Percentiles rank a stretch among this genome's conserved stretches.
phyloP scores from a whole-genome alignment of 2,797 vertebrate species.

The Mus minutoides region DNA sequence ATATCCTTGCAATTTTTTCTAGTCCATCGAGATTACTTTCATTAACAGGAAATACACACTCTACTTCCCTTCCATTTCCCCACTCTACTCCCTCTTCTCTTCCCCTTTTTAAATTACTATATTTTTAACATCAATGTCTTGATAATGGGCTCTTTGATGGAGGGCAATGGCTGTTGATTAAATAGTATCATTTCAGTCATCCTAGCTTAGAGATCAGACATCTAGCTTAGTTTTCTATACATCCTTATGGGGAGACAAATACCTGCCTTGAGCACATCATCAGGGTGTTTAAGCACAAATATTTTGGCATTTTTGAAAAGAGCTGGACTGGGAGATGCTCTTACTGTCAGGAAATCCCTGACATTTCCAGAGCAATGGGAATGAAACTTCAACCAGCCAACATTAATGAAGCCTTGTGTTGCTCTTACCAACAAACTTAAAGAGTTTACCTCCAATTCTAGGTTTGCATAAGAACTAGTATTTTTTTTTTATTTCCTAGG shows the following conservation, averaged over 20 bases:
- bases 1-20: conserved; percentile 7
- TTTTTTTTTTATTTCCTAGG: conserved; percentile 32
- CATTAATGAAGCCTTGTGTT: conserved; percentile 42
- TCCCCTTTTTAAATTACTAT: neutral
- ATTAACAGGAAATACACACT: conserved; percentile 23
- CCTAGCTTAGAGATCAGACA: neutral
- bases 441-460: conserved; percentile 1
- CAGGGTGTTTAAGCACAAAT: neutral
- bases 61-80: neutral
- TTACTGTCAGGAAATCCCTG: conserved; percentile 47
- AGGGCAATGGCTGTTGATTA: neutral
- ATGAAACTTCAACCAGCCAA: conserved; percentile 46
- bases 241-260: neutral
- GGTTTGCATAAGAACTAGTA: conserved; percentile 7
- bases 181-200: neutral
- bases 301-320: conserved; percentile 25
- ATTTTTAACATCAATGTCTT: conserved; percentile 8
- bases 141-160: neutral
- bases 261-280: neutral
- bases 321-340: conserved; percentile 12
- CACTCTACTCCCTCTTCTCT: neutral
- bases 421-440: neutral
- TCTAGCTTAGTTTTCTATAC: neutral
- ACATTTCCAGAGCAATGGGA: conserved; percentile 38
- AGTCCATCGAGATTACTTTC: neutral